phyloP scores from a whole-genome alignment of 2,888 invertebrate genomes.

The Bellardia pandia region DNA sequence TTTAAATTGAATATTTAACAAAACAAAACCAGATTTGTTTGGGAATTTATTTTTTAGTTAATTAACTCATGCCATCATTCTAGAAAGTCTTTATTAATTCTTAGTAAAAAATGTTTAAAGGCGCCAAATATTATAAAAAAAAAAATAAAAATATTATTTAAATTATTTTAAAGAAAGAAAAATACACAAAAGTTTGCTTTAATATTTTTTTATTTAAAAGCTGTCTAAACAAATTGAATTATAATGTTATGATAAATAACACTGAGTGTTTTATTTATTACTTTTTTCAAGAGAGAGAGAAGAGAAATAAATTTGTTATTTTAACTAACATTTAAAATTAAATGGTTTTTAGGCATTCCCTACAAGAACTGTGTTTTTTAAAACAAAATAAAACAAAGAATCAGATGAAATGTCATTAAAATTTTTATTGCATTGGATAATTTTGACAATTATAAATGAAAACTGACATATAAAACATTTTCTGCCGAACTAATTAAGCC shows the following conservation, averaged over 20 bases:
- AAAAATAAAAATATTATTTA: background rate
- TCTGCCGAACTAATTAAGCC: too few relatives aligned
- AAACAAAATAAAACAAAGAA: too few relatives aligned
- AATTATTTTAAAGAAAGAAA: background rate
- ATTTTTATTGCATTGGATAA: too few relatives aligned
- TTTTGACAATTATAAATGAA: too few relatives aligned
- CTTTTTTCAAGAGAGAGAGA: background rate
- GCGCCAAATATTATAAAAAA: background rate
- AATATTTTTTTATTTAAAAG: background rate
- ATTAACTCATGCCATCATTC: background rate
- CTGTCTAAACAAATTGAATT: background rate
- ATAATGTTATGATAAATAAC: background rate
- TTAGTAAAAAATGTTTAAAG: background rate
- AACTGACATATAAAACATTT: too few relatives aligned
- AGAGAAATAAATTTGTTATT: background rate
- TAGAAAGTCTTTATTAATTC: background rate
- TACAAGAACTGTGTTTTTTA: background rate
- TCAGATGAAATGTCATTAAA: too few relatives aligned
- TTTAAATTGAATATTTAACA: background rate
- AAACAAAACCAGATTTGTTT: slow-evolving; percentile 18
- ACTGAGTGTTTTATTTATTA: background rate
- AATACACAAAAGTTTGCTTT: background rate
- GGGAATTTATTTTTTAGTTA: slow-evolving; percentile 10
- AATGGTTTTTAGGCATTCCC: background rate
- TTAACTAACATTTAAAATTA: background rate